Conservation (phyloP, 2,113 vertebrate genomes). For the Brachypteracias leptosomus region DNA sequence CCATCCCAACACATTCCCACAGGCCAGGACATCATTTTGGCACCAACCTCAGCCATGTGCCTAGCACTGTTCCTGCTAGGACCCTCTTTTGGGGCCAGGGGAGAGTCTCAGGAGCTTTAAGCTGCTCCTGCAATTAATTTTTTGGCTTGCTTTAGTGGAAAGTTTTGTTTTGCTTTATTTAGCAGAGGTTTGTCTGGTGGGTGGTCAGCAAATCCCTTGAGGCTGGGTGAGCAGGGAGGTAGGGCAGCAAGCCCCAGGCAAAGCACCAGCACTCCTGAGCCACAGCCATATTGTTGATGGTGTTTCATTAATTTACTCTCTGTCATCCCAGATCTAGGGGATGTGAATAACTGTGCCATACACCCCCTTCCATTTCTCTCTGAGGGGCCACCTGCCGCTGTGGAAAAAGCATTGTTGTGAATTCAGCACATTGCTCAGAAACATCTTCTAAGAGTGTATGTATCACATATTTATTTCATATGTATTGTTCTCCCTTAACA, state of each 20-base stretch:
- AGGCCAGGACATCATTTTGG: background rate
- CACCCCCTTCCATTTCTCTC: background rate
- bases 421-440: background rate
- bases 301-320: background rate
- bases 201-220: background rate
- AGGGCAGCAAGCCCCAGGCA: background rate
- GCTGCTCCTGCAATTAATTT: background rate
- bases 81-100: rapidly evolving
- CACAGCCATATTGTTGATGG: rapidly evolving
- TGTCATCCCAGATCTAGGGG: background rate
- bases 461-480: background rate
- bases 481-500: background rate
- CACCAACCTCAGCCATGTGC: no score
- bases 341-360: background rate
- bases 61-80: rapidly evolving
- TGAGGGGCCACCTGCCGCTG: background rate
- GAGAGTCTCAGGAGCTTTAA: background rate
- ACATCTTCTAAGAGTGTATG: background rate
- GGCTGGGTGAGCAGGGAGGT: background rate
- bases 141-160: background rate
- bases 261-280: background rate
- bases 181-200: background rate
- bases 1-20: no score
- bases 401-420: background rate
- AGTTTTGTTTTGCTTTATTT: background rate